Evolutionary conservation across 2,113 vertebrate genomes (phyloP).

Genomic region (Carettochelys insculpta): DNA sequence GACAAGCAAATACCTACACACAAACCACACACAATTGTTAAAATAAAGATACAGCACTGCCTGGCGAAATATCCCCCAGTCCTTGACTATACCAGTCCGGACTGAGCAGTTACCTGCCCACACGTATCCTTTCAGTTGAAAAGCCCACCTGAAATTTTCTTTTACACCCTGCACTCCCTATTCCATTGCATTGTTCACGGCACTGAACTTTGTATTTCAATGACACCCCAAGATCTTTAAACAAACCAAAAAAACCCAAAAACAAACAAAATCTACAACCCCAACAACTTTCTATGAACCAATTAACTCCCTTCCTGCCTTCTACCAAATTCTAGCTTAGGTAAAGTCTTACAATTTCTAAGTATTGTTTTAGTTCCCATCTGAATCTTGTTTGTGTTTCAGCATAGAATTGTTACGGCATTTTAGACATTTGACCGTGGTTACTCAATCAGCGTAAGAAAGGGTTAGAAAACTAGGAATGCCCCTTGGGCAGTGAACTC

Average conservation of each 20-base stretch:
- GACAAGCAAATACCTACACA: background rate
- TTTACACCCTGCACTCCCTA: background rate
- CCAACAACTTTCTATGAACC: background rate
- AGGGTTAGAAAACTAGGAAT: background rate
- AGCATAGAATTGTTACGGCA: background rate
- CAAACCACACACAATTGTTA: slow-evolving; percentile 30
- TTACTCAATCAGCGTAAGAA: background rate
- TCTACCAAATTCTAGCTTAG: background rate
- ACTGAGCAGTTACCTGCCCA: background rate
- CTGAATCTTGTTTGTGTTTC: background rate
- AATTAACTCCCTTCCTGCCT: background rate
- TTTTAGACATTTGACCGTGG: rapidly evolving
- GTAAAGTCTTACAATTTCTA: background rate
- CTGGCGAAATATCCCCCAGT: background rate
- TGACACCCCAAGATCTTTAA: background rate
- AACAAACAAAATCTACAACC: no score
- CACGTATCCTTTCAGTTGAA: background rate
- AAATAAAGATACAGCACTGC: slow-evolving; percentile 28
- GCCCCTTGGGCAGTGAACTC: background rate
- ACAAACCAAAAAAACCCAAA: background rate
- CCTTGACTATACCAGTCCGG: background rate
- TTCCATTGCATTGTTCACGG: background rate
- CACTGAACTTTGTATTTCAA: background rate
- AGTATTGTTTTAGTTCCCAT: background rate
- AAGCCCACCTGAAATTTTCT: background rate